These are phyloP conservation scores for Aspidiotus rigidus DNA, from an alignment of 2,888 invertebrate species.

Conservation along the genomic window DNA sequence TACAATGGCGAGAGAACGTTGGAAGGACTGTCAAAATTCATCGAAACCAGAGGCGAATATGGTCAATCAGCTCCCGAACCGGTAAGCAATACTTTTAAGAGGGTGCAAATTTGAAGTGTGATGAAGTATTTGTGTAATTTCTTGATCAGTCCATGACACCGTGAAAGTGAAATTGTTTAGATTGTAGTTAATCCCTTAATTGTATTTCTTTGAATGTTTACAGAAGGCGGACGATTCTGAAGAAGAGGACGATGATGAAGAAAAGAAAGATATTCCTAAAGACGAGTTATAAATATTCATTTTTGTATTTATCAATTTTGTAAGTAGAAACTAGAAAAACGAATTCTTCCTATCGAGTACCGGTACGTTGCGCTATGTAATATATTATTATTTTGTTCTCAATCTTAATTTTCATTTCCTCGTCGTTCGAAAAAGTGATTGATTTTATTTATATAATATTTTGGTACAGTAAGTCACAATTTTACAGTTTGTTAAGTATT, in stretches of 20 bases:
- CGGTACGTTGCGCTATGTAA: not conserved
- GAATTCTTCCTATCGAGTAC: not conserved
- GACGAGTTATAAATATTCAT: not conserved
- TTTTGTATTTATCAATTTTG: too few species aligned
- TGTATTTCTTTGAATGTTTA: not conserved
- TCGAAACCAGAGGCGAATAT: constrained; percentile 56
- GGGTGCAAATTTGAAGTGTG: too few species aligned
- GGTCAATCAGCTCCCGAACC: constrained; percentile 59
- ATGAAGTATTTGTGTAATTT: too few species aligned
- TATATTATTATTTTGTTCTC: not conserved
- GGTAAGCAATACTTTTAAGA: constrained; percentile 7
- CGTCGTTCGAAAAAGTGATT: constrained; percentile 1
- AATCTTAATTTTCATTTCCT: not conserved
- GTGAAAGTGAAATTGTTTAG: too few species aligned
- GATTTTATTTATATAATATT: not conserved
- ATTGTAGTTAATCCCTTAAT: too few species aligned
- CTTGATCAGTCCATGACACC: too few species aligned
- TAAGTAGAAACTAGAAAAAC: not conserved
- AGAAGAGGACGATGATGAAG: constrained; percentile 1
- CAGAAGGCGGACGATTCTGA: not conserved
- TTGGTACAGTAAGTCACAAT: too few species aligned
- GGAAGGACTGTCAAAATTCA: constrained; percentile 84
- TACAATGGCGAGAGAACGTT: constrained; percentile 93
- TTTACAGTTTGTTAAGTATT: too few species aligned
- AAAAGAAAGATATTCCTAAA: not conserved